Evolutionary conservation across 2,888 invertebrate species (phyloP), one percentile per base, ranked within the genome.

Genomic region (Matsumyia berberina): DNA sequence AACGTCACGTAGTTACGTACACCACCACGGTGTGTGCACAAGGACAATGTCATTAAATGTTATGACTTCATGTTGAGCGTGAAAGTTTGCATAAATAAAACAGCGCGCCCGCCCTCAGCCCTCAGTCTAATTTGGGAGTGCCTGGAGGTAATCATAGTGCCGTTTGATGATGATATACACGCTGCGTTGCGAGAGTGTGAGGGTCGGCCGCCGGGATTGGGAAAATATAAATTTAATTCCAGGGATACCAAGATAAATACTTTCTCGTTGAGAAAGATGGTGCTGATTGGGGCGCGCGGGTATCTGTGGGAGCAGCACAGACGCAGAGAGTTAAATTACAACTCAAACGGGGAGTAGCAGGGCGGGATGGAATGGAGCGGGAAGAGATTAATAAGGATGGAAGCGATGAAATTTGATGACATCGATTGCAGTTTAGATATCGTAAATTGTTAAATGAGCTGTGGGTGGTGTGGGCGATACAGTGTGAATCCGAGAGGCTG

Each of bases 41-140:
- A 51, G 69, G 69, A 69, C 77, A 62, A 46, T 67, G 69, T 37
- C 70, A 70, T 78, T 64, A 78, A 70, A 55, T 70, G 78, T 78
- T 70, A 78, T 64, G 69, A 70, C 70, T 78, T 78, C 70, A 78
- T 70, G 62, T 55, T 70, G 37, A 12, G 46, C 35, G 70, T 35
- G 69, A 70, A 60, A 57, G 78, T 78, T 69, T 70, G 55, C 62
- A 70, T 70, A 70, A 78, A 70, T 62, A 60, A 44, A 55, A 70
- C 29, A 35, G 29, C 37, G 57, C 37, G 49, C n/a, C 0, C 31
- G 17, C n/a, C 62, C 7, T 29, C 44, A 11, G 5, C 46, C 31
- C 8, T 0, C 9, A 8, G 66, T 44, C 53, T 44, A 77, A 77
- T 77, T 77, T 69, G 53, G 31, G 42, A 55, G 70, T 70, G 37